Base-by-base conservation (phyloP, 2,888 invertebrate species). In the Physocephala rufipes region DNA sequence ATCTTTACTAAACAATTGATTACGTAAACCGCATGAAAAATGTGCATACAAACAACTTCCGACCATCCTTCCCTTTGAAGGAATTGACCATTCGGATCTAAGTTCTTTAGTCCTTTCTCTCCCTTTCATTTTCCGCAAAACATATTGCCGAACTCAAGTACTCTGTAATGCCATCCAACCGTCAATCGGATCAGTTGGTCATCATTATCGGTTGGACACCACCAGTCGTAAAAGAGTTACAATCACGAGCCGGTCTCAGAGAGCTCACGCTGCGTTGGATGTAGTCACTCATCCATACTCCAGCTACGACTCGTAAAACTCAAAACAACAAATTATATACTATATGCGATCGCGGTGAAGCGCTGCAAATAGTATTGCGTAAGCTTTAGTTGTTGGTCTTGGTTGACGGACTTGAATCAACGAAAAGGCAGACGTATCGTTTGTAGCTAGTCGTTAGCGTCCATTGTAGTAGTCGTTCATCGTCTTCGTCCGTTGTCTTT, bases 281-380 rank as follows among this genome's bases (percentile, higher is more conserved):
- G 28, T 19, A 28, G 13, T 49, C 47, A 49, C 53, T 55, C 53
- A 21, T 4, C 12, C 53, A 55, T 21, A 12, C 24, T 3, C 64
- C 49, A 49, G 16, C 49, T 49, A 13, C n/a, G 53, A 16, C 36
- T 19, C 36, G 13, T 66, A 66, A 51, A 65, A 51, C 21, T 65
- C 19, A 55, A n/a, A n/a, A n/a, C n/a, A n/a, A n/a, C n/a, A n/a
- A n/a, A 55, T 24, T 36, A 36, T 36, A 9, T 21, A 63, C 36
- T 65, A 26, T 30, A 21, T 55, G 19, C 55, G 67, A 2, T 71
- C 77, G 77, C 74, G n/a, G n/a, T 77, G 82, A 82, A 82, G 82
- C 82, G 82, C 80, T 80, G 82, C 82, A 80, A 80, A 80, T 76
- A 68, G 58, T 68, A 71, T 75, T 75, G 72, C 73, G 73, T 74